phyloP scores from a whole-genome alignment of 2,113 vertebrate species.

The Pterocles orientalis region DNA sequence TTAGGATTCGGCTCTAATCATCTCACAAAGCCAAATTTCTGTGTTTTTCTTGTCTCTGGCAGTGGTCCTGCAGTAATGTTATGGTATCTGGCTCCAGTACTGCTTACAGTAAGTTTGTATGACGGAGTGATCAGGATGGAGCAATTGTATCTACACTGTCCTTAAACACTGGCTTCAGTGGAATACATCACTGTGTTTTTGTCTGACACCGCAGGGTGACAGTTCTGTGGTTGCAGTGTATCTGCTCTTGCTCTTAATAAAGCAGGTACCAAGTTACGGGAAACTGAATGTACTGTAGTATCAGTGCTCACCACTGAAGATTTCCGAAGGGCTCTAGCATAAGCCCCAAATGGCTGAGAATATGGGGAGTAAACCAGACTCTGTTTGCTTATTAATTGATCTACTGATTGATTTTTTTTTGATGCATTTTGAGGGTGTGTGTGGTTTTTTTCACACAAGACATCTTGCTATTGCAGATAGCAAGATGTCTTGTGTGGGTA shows the following conservation, averaged over 20 bases:
- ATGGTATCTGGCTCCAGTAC: background rate
- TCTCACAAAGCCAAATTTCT: background rate
- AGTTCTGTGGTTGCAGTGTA: background rate
- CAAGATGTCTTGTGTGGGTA: background rate
- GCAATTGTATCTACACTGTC: background rate
- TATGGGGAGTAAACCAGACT: background rate
- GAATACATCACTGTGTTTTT: background rate
- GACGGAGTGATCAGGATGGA: background rate
- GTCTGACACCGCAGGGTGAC: background rate
- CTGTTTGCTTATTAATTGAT: background rate
- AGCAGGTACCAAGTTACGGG: background rate
- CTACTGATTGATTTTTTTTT: constrained; percentile 9
- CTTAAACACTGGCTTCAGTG: background rate
- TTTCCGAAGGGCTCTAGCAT: background rate
- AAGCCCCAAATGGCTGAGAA: background rate
- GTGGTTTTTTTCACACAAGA: background rate
- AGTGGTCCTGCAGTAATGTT: background rate
- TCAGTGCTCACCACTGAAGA: background rate
- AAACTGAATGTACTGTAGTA: background rate
- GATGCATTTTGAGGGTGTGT: background rate
- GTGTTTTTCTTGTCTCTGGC: background rate
- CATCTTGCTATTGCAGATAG: background rate
- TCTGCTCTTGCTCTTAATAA: background rate
- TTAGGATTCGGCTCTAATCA: background rate
- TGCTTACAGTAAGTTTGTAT: background rate